These are phyloP conservation scores for Myiozetetes cayanensis DNA, from an alignment of 2,113 vertebrate genomes.

Conservation along the genomic window DNA sequence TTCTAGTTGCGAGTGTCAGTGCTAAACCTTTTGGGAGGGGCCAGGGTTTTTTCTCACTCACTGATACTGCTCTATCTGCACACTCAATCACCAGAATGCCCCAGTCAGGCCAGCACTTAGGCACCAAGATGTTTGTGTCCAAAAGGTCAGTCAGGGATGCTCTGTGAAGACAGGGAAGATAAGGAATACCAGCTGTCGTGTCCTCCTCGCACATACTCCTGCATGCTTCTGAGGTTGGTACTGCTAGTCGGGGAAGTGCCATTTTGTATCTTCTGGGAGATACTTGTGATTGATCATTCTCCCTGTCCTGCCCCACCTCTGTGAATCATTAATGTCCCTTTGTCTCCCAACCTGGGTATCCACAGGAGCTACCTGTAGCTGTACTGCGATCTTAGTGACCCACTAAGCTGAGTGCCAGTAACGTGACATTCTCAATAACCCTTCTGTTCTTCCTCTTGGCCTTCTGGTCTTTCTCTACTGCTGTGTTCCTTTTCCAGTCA, in stretches of 20 bases:
- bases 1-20: background rate
- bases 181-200: background rate
- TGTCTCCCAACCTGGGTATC: background rate
- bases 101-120: fast-evolving
- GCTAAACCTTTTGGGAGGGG: background rate
- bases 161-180: background rate
- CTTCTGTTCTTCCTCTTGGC: background rate
- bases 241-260: background rate
- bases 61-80: fast-evolving
- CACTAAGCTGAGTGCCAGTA: background rate
- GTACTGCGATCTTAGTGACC: background rate
- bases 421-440: background rate
- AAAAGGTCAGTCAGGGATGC: background rate
- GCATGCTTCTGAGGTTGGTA: background rate
- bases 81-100: fast-evolving
- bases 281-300: background rate
- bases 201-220: background rate
- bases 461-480: background rate
- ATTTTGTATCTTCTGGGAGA: background rate
- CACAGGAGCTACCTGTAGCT: background rate
- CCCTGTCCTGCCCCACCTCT: background rate
- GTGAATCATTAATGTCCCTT: background rate
- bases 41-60: background rate
- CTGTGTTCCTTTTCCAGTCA: background rate
- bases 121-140: background rate